These are phyloP conservation scores for Dryobota labecula DNA, from an alignment of 2,888 invertebrate species.

Conservation along the genomic window DNA sequence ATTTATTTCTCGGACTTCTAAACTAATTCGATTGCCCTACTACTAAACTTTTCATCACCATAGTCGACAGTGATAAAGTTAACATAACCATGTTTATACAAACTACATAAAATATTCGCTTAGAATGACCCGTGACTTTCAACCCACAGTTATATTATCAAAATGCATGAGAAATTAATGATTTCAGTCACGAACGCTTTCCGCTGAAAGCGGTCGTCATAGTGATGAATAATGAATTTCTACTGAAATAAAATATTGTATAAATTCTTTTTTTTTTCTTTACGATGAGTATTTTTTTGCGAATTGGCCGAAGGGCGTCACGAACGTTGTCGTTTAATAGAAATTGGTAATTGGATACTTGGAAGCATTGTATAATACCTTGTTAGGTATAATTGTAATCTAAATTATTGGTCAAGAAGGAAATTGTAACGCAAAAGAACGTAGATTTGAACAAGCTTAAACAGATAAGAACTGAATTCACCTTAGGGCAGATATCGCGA, in stretches of 20 bases:
- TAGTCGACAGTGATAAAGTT: constrained; percentile 8
- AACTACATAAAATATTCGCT: constrained; percentile 48
- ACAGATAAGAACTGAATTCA: background rate
- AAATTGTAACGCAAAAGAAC: background rate
- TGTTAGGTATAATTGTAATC: constrained; percentile 6
- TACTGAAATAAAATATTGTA: constrained; percentile 48
- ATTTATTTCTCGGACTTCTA: background rate
- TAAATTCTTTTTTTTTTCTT: constrained; percentile 36
- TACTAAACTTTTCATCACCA: background rate
- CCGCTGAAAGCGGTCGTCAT: constrained; percentile 68
- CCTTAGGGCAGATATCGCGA: background rate
- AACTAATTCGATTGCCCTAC: background rate
- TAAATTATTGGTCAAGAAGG: background rate
- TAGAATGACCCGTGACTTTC: constrained; percentile 57
- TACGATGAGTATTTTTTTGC: constrained; percentile 38
- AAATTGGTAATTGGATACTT: constrained; percentile 38
- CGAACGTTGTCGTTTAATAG: constrained; percentile 24
- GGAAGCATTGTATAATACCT: constrained; percentile 10
- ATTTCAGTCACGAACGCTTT: constrained; percentile 69
- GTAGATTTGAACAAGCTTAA: background rate
- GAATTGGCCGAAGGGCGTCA: constrained; percentile 28
- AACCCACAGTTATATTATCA: constrained; percentile 62
- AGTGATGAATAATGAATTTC: constrained; percentile 57
- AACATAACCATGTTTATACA: constrained; percentile 31
- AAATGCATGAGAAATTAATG: constrained; percentile 71